These are phyloP conservation scores for Thomomys bottae DNA, from an alignment of 2,113 vertebrate species.

Conservation along the genomic window DNA sequence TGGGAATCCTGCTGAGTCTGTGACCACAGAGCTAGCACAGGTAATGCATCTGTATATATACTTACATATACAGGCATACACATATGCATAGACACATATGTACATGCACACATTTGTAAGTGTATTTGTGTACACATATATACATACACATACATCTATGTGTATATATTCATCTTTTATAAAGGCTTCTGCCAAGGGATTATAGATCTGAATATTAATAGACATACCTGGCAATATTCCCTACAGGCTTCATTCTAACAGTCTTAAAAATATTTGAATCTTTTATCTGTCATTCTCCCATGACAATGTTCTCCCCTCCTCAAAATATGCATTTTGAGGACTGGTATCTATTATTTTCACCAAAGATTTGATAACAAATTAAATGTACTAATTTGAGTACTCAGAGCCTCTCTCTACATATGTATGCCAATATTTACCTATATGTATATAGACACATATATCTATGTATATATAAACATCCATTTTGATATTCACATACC, in stretches of 20 bases:
- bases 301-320: not conserved
- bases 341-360: not conserved
- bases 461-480: too few relatives aligned
- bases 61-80: too few relatives aligned
- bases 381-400: not conserved
- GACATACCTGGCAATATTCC: not conserved
- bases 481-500: too few relatives aligned
- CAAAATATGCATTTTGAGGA: not conserved
- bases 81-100: too few relatives aligned
- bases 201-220: not conserved
- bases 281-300: not conserved
- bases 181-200: conserved; percentile 6
- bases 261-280: not conserved
- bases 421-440: not conserved
- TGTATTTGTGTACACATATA: too few relatives aligned
- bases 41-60: too few relatives aligned
- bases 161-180: not conserved
- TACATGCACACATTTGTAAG: too few relatives aligned
- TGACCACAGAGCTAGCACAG: not conserved
- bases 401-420: not conserved
- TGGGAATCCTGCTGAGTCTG: conserved; percentile 17
- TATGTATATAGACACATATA: not conserved
- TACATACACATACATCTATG: too few relatives aligned
- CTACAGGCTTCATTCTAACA: not conserved
- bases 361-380: not conserved